phyloP scores from a whole-genome alignment of 2,888 invertebrate genomes.

The Brenthis hecate region DNA sequence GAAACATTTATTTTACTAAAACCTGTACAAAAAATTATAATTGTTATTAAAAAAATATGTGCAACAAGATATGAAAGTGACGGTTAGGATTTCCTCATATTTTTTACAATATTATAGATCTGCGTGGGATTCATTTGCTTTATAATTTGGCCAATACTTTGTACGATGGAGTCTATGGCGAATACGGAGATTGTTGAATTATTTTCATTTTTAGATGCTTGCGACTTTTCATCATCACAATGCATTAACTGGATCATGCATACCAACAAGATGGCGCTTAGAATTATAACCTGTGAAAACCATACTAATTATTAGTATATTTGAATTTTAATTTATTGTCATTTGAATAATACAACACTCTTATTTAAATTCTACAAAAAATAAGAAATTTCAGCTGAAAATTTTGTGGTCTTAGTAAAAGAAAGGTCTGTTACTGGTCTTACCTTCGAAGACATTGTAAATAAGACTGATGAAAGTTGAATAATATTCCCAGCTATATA shows the following conservation, averaged over 20 bases:
- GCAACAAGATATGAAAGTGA: not conserved
- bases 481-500: not conserved
- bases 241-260: constrained; percentile 20
- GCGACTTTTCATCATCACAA: not conserved
- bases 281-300: constrained; percentile 13
- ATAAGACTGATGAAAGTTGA: constrained; percentile 3
- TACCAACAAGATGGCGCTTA: constrained; percentile 13
- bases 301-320: not conserved
- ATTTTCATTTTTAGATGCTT: not conserved
- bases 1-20: no score
- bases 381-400: no score
- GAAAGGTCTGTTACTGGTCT: not conserved
- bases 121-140: constrained; percentile 10
- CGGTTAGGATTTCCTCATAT: not conserved
- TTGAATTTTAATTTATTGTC: no score
- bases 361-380: no score
- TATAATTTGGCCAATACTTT: constrained; percentile 11
- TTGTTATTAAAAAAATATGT: no score
- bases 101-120: not conserved
- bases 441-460: constrained; percentile 15
- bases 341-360: no score
- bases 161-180: not conserved
- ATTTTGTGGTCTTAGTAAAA: no score
- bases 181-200: not conserved
- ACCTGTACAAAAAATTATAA: no score